Conservation (phyloP, 2,797 vertebrate species). For the Brotula barbata region DNA sequence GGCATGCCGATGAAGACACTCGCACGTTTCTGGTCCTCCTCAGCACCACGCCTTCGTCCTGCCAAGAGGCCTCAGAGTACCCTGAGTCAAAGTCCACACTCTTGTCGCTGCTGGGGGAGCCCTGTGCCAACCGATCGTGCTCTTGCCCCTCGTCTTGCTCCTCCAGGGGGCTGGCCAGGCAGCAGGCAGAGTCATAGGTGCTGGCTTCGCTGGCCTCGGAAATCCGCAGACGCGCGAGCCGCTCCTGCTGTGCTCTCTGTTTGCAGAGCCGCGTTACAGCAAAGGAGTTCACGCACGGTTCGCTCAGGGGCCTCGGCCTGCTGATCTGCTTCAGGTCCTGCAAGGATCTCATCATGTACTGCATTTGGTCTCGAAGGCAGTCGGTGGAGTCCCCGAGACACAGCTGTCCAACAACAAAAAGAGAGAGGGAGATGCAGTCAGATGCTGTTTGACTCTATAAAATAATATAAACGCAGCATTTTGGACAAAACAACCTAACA, state of each 20-base stretch:
- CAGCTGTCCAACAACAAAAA: slow-evolving; percentile 74
- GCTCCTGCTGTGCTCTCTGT: slow-evolving; percentile 73
- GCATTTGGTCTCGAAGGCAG: slow-evolving; percentile 80
- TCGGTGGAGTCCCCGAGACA: slow-evolving; percentile 82
- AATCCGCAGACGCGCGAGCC: slow-evolving; percentile 65
- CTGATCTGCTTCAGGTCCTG: slow-evolving; percentile 80
- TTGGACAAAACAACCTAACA: slow-evolving; percentile 9
- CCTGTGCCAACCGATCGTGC: slow-evolving; percentile 62
- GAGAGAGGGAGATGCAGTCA: slow-evolving; percentile 45
- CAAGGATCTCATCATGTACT: slow-evolving; percentile 79
- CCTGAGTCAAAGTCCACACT: slow-evolving; percentile 94
- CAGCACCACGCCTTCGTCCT: slow-evolving; percentile 85
- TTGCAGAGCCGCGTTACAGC: slow-evolving; percentile 70
- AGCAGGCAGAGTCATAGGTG: slow-evolving; percentile 88
- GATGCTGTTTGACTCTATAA: neutral
- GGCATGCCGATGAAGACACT: slow-evolving; percentile 83
- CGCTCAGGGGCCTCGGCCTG: slow-evolving; percentile 70
- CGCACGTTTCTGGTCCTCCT: slow-evolving; percentile 80
- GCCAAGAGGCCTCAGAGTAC: slow-evolving; percentile 93
- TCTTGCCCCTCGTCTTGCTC: slow-evolving; percentile 77
- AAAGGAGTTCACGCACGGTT: slow-evolving; percentile 62
- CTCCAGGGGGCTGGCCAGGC: slow-evolving; percentile 81
- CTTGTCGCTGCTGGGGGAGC: slow-evolving; percentile 83
- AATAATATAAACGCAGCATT: slow-evolving; percentile 7
- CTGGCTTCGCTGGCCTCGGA: slow-evolving; percentile 84